Conservation (phyloP, 2,888 invertebrate species). For the Limnephilus rhombicus region DNA sequence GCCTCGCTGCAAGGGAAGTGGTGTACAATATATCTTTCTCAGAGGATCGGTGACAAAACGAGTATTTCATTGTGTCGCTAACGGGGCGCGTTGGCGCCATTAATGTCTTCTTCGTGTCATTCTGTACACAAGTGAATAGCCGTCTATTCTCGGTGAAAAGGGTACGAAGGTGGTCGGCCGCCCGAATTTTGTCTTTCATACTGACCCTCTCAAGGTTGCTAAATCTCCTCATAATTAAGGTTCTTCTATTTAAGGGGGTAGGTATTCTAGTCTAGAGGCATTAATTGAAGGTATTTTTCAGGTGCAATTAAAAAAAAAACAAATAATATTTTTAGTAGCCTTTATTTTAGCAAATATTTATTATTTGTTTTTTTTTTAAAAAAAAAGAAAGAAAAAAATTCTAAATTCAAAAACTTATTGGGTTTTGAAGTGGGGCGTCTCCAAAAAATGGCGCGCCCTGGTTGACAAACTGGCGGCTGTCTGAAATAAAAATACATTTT, state of each 20-base stretch:
- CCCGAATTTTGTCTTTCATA: neutral
- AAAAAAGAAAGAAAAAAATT: too few relatives aligned
- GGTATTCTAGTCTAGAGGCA: too few relatives aligned
- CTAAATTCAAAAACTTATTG: too few relatives aligned
- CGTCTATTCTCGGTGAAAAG: slow-evolving; percentile 30
- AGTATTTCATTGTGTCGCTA: slow-evolving; percentile 25
- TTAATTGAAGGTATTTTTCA: too few relatives aligned
- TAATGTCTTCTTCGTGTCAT: slow-evolving; percentile 42
- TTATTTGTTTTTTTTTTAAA: too few relatives aligned
- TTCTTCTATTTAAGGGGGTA: neutral
- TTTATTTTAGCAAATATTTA: too few relatives aligned
- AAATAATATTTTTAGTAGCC: too few relatives aligned
- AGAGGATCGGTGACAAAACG: slow-evolving; percentile 21
- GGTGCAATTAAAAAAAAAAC: too few relatives aligned
- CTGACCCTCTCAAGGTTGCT: neutral
- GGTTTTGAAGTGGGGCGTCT: too few relatives aligned
- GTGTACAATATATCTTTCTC: neutral
- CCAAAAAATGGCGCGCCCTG: too few relatives aligned
- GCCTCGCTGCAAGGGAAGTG: neutral
- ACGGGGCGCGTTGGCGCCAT: slow-evolving; percentile 10
- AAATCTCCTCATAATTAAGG: neutral
- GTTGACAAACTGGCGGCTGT: too few relatives aligned
- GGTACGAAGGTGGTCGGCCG: neutral
- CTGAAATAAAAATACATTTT: too few relatives aligned
- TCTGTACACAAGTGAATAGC: slow-evolving; percentile 33